A percentile compares a stretch with the other conserved stretches of the same genome.
phyloP scores from a whole-genome alignment of 2,888 invertebrate species.

The Protula sp. region DNA sequence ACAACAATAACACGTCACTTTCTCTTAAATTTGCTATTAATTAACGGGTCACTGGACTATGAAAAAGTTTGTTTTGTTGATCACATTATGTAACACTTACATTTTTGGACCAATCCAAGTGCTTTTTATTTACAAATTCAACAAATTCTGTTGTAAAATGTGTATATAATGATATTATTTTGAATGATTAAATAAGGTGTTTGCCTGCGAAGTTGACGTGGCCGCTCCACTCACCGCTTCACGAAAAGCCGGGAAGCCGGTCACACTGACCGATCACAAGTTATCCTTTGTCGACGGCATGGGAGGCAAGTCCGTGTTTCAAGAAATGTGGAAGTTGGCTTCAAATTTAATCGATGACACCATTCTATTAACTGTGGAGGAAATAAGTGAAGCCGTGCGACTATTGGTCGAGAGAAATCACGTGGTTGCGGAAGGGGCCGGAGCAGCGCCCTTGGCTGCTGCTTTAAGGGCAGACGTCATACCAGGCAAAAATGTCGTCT shows the following conservation, averaged over 20 bases:
- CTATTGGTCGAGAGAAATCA: constrained; percentile 39
- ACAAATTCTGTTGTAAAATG: no score
- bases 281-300: constrained; percentile 48
- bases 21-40: no score
- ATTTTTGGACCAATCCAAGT: no score
- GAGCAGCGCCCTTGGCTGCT: constrained; percentile 40
- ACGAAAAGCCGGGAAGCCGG: constrained; percentile 29
- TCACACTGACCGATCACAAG: constrained; percentile 26
- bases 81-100: no score
- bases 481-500: constrained; percentile 39
- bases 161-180: no score
- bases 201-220: background rate
- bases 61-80: no score
- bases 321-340: constrained; percentile 43
- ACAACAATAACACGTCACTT: no score
- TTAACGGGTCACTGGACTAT: no score
- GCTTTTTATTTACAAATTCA: no score
- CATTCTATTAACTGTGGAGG: constrained; percentile 33
- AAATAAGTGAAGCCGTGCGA: constrained; percentile 37
- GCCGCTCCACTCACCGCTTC: constrained; percentile 36
- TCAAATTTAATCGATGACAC: constrained; percentile 32
- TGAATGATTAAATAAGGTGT: no score
- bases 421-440: constrained; percentile 47
- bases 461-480: constrained; percentile 24
- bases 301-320: constrained; percentile 36